Base-by-base conservation (phyloP, 2,113 vertebrate species). In the Anhinga anhinga region DNA sequence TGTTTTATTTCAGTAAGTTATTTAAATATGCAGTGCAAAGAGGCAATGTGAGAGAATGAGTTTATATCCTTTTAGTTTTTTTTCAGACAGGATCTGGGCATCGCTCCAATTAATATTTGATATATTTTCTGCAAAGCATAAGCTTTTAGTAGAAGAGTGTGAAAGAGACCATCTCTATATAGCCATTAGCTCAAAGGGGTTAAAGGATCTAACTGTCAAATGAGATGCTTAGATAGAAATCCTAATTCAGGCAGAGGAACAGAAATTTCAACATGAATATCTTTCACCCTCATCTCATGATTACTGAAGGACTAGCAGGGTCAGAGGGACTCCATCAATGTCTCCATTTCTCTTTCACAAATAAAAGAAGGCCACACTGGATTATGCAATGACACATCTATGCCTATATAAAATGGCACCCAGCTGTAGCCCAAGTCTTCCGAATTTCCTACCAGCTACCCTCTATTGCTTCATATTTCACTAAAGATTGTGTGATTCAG, bases 61-160 rank as follows among this genome's bases (percentile, higher is more conserved):
- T 88, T 82, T 80, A 61, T 91, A 85, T 66, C 11, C 56, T 88
- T 91, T 53, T 34, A 94, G 61, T 79, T 66, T 66, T 62, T 86
- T 94, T 58, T 44, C 52, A 83, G 82, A 94, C 20, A 82, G 22
- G 13, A 88, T 80, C 87, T 85, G 45, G 85, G 92, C 82, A 82
- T 79, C 81, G 7, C 18, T 96, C 90, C 92, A 97, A 90, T 88
- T 96, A 93, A 80, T 92, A 93, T 95, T 88, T 95, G 34, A 95
- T 94, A 89, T 95, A 80, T 93, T 95, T 95, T 88, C 49, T 94
- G 55, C 36, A 88, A 91, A 94, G 71, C 85, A 92, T 76, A 94
- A 19, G 29, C 82, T 95, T 95, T 95, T 74, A 92, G n/a, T 45
- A 88, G 66, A 90, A 83, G 13, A 92, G 27, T 42, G 63, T 62